Conservation (phyloP, 2,113 vertebrate species). For the Stigmatopora nigra region DNA sequence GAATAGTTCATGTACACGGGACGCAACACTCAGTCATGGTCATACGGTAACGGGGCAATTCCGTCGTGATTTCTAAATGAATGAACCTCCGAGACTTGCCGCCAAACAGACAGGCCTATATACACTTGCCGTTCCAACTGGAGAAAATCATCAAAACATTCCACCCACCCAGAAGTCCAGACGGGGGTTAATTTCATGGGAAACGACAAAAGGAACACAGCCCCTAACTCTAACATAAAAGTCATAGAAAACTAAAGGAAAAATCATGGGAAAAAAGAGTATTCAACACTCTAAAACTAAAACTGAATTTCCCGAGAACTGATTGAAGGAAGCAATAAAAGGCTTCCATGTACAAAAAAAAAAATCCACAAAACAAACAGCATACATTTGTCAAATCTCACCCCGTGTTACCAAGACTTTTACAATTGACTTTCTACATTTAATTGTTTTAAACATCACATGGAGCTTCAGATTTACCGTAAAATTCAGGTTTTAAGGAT, state of each 20-base stretch:
- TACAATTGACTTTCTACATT: not conserved
- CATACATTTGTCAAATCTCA: conserved; percentile 46
- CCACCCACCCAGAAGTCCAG: conserved; percentile 14
- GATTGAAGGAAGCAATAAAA: conserved; percentile 38
- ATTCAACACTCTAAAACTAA: conserved; percentile 35
- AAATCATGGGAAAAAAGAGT: conserved; percentile 28
- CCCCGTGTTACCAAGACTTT: conserved; percentile 23
- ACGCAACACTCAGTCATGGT: conserved; percentile 43
- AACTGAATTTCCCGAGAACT: conserved; percentile 35
- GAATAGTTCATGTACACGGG: conserved; percentile 56
- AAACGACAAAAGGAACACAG: conserved; percentile 27
- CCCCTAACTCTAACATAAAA: conserved; percentile 27
- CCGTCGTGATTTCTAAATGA: conserved; percentile 14
- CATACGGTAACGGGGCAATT: conserved; percentile 37
- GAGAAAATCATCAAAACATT: conserved; percentile 43
- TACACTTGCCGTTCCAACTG: conserved; percentile 33
- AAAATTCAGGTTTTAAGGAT: conserved; percentile 54
- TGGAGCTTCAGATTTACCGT: conserved; percentile 27
- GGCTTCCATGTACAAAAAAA: conserved; percentile 39
- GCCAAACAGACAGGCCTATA: conserved; percentile 40
- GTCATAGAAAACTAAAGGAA: conserved; percentile 35
- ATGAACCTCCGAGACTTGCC: conserved; percentile 23
- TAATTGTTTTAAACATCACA: not conserved
- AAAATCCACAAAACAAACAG: conserved; percentile 11
- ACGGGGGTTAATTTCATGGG: conserved; percentile 20